Base-by-base conservation (phyloP, 2,113 vertebrate species). In the cattle (Bos taurus) region DNA sequence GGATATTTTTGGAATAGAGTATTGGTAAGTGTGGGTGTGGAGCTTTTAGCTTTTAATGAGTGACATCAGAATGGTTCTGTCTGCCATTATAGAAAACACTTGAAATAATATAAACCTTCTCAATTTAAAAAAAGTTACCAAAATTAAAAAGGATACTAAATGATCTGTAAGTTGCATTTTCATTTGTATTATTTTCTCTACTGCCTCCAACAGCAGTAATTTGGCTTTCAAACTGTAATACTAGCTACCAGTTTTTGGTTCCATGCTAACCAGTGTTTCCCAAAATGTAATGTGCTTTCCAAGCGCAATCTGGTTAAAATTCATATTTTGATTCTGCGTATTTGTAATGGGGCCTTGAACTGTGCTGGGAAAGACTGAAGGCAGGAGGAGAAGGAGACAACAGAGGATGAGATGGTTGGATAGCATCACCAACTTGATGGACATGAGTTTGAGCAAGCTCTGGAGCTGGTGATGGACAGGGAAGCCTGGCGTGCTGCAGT, bases 1-100 rank as follows among this genome's bases (percentile, higher is more conserved):
- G 26, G 83, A 80, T 97, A 97, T 87, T 93, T 91, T 94, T 83
- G 60, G 60, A 88, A 97, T 77, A 43, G 52, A 93, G 40, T 90
- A 93, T 30, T 94, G 33, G 48, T 48, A 40, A 85, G 23, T 83
- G 25, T 67, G n/a, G 33, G 19, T 71, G 33, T 15, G 40, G 87
- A 77, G 74, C 25, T 88, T 93, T 91, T 78, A 83, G 13, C 2
- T 94, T 95, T 88, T 86, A 98, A 96, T 96, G 50, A 91, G 15
- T 59, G 71, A 83, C 48, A 95, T 71, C 50, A 96, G 95, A 97
- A 82, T 57, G 21, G 26, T 48, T 84, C 86, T 43, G 52, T 77
- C 71, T 64, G 57, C 46, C n/a, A 89, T 71, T 43, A 83, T 30
- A 40, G 30, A 86, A 80, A 95, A 84, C 15, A 36, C 8, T 40